These are phyloP conservation scores for Drosophila paucipuncta DNA, from an alignment of 2,888 invertebrate species.

Conservation along the genomic window DNA sequence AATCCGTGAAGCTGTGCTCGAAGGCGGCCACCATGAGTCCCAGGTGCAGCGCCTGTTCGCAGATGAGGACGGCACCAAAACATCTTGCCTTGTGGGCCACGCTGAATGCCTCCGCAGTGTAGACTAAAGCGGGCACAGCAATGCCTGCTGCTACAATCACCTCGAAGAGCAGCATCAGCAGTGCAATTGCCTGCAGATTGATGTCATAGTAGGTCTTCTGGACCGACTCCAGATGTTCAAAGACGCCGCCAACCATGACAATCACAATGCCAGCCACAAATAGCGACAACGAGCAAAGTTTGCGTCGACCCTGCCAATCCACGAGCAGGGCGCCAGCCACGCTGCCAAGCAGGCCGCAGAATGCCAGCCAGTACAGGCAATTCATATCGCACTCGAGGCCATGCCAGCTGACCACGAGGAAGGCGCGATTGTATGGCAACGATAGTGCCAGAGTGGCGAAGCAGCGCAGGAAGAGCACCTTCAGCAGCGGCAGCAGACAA, in stretches of 20 bases:
- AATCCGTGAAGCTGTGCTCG: slow-evolving; percentile 56
- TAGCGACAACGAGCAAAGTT: slow-evolving; percentile 71
- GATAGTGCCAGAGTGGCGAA: slow-evolving; percentile 77
- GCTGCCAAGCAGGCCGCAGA: slow-evolving; percentile 80
- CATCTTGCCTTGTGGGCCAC: slow-evolving; percentile 74
- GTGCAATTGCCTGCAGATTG: slow-evolving; percentile 69
- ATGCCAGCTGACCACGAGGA: slow-evolving; percentile 73
- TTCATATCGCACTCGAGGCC: slow-evolving; percentile 77
- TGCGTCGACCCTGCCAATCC: slow-evolving; percentile 79
- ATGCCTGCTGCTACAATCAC: slow-evolving; percentile 78
- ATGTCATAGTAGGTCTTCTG: slow-evolving; percentile 66
- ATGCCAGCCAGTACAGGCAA: slow-evolving; percentile 76
- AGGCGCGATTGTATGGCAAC: slow-evolving; percentile 81
- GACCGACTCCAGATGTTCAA: slow-evolving; percentile 69
- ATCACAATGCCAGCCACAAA: slow-evolving; percentile 75
- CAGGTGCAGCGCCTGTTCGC: slow-evolving; percentile 78
- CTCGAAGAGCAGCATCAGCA: slow-evolving; percentile 79
- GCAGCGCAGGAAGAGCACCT: slow-evolving; percentile 74
- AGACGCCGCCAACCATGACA: slow-evolving; percentile 81
- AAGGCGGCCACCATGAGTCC: slow-evolving; percentile 67
- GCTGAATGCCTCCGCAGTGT: slow-evolving; percentile 82
- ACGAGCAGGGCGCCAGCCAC: slow-evolving; percentile 73
- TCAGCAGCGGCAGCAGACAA: slow-evolving; percentile 65
- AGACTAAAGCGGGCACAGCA: slow-evolving; percentile 77
- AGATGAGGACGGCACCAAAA: slow-evolving; percentile 71